Evolutionary conservation across 2,888 invertebrate genomes (phyloP), one percentile per base, ranked within the genome.

Genomic region (Epiblema foenella): DNA sequence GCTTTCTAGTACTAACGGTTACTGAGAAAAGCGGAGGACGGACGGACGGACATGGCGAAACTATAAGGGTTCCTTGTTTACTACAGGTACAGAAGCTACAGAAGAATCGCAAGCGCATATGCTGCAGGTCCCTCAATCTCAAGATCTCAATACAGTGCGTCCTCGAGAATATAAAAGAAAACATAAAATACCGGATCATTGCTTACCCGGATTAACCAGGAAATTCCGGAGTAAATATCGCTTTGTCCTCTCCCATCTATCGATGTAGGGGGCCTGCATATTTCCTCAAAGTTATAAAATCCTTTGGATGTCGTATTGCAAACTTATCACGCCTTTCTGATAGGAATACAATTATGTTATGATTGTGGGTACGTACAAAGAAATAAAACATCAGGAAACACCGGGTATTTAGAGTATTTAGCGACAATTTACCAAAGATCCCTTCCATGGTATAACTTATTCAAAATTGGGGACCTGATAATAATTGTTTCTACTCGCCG

Each of bases 231-330:
- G 11, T 56, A 70, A 37, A 54, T 60, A 18, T 2, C 54, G 42
- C 24, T 33, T 66, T 9, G 59, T 70, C 33, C 66, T 65, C 17
- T 70, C 70, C 70, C 70, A 70, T 56, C 49, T 18, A 15, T 70
- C 70, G 12, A 24, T 56, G 20, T 17, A 24, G 17, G 64, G 37
- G 18, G 9, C 8, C 12, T n/a, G 17, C 46, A 64, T 52, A 9
- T 51, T 52, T 51, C 1, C 33, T 17, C 12, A 52, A 52, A 15
- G 18, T 10, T 12, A 12, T 56, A 24, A 18, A 51, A 18, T 8
- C 51, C 7, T n/a, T 3, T 18, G 18, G 4, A 18, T 1, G 2
- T 24, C 18, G 15, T 17, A 10, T 1, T 10, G 5, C 10, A n/a
- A 57, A 1, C 57, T 3, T 33, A 29, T 8, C 18, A 37, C 33